Conservation (phyloP, 2,888 invertebrate genomes). For the Trissonchulus sp. region DNA sequence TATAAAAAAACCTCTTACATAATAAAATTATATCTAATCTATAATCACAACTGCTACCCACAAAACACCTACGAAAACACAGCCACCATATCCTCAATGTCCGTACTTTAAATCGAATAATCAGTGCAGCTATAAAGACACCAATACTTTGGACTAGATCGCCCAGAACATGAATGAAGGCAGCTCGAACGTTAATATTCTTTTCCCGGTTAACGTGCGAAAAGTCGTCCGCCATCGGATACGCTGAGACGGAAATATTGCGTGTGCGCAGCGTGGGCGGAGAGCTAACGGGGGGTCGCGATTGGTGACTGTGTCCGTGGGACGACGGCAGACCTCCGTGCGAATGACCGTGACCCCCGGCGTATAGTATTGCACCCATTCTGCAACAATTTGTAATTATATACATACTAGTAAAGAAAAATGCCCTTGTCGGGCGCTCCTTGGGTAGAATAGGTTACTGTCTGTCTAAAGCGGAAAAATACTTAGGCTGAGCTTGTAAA, state of each 20-base stretch:
- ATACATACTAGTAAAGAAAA: too few species aligned
- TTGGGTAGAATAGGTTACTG: too few species aligned
- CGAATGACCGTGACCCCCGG: constrained; percentile 17
- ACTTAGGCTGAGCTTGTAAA: too few species aligned
- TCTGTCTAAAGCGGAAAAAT: too few species aligned
- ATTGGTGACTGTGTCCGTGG: constrained; percentile 11
- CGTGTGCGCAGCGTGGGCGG: constrained; percentile 3
- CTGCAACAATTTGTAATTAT: too few species aligned
- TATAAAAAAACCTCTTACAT: not conserved
- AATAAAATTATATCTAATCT: constrained; percentile 9
- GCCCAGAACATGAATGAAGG: constrained; percentile 90
- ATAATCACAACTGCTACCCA: too few species aligned
- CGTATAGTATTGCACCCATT: constrained; percentile 27
- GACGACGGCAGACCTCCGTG: not conserved
- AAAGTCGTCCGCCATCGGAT: constrained; percentile 30
- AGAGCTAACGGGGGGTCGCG: not conserved
- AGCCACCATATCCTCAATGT: too few species aligned
- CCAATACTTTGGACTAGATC: constrained; percentile 91
- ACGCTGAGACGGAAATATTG: constrained; percentile 21
- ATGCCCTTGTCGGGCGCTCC: too few species aligned
- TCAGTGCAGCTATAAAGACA: constrained; percentile 79
- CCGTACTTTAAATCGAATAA: constrained; percentile 80
- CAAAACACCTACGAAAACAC: too few species aligned
- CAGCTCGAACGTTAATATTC: constrained; percentile 69
- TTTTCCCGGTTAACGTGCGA: constrained; percentile 22